Conservation (phyloP, 1,140 invertebrate species). For the Trachymyrmex cornetzi region DNA sequence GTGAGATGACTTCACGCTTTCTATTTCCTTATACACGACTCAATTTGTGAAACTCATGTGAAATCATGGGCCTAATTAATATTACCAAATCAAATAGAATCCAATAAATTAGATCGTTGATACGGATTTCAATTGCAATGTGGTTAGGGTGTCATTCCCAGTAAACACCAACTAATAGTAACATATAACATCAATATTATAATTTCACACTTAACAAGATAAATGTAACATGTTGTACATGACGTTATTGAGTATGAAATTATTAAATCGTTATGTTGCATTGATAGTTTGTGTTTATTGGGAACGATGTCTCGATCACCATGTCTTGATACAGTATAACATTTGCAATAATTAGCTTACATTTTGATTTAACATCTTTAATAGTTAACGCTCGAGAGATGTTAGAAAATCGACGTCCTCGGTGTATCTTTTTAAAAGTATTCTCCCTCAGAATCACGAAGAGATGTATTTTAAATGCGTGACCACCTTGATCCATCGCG, state of each 20-base stretch:
- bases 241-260: no score
- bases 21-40: background rate
- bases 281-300: no score
- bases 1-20: constrained; percentile 14
- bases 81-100: background rate
- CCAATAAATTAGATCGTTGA: no score
- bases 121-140: background rate
- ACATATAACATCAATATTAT: no score
- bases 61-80: background rate
- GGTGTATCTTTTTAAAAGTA: background rate
- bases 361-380: background rate
- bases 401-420: background rate
- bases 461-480: constrained; percentile 12
- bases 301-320: background rate
- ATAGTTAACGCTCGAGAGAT: background rate
- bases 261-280: no score
- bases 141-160: no score
- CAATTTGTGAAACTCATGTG: constrained; percentile 7
- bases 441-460: background rate
- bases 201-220: no score
- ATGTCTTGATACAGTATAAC: no score
- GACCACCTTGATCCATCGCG: constrained; percentile 25
- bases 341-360: background rate
- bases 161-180: no score
- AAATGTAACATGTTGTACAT: no score